Evolutionary conservation across 2,113 vertebrate genomes (phyloP).

Genomic region (mouse (Mus musculus)): DNA sequence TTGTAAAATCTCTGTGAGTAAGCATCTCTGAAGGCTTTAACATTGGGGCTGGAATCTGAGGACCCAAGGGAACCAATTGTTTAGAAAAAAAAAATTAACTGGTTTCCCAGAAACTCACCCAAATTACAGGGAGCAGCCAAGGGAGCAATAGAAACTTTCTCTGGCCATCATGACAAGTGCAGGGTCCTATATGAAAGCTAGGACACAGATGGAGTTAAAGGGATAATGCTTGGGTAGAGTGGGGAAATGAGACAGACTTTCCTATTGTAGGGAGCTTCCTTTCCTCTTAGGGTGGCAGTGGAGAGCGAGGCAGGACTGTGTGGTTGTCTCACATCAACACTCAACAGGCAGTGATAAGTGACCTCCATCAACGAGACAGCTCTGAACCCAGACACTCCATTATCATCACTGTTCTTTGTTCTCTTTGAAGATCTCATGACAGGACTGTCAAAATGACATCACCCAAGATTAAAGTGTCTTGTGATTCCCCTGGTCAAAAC

Average conservation of each 20-base stretch:
- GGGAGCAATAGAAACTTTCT: background rate
- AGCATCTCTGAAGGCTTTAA: background rate
- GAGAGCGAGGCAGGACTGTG: too few relatives aligned
- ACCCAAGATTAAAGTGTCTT: background rate
- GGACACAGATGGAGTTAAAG: background rate
- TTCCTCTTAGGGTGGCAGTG: background rate
- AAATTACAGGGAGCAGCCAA: background rate
- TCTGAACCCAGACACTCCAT: background rate
- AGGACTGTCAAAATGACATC: background rate
- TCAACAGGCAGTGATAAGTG: background rate
- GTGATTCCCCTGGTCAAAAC: background rate
- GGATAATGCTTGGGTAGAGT: background rate
- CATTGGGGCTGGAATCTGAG: background rate
- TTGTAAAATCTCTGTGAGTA: background rate
- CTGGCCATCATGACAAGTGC: background rate
- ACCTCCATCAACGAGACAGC: background rate
- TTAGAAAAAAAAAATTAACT: background rate
- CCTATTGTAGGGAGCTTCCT: accelerated
- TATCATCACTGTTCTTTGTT: background rate
- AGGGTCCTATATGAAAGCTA: background rate
- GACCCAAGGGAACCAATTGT: background rate
- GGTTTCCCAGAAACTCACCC: background rate
- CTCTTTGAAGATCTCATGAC: background rate
- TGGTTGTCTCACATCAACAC: background rate
- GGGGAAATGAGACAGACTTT: background rate